Evolutionary conservation across 2,797 vertebrate species (phyloP), one percentile per base, ranked within the genome.

Genomic region (Semotilus atromaculatus): DNA sequence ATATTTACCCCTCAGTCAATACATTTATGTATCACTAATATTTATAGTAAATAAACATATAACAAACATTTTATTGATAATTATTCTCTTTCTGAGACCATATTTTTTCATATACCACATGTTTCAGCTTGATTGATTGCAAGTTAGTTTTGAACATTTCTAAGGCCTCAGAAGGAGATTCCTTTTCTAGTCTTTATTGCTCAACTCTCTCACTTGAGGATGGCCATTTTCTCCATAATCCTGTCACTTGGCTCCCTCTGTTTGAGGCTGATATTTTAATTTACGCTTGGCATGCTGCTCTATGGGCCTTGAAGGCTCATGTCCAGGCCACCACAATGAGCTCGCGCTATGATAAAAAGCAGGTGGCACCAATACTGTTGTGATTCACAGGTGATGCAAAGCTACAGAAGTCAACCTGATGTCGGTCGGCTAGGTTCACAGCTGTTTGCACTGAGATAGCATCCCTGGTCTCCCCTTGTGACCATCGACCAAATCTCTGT

Each of bases 181-280:
- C 34, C 31, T 78, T 83, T 29, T 60, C 62, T 13, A 58, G 82
- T 38, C 16, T 85, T 85, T 89, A 84, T 55, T 74, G 64, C 86
- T 89, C 85, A 70, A 84, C 89, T 85, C 84, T 75, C 85, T 91
- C 84, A 79, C 88, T 84, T 66, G 55, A 85, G 51, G 88, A 82
- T 89, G 88, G 88, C 90, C 90, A 88, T 93, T 91, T 88, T 83
- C 72, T 81, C 88, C 88, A 85, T 90, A 91, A 93, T 92, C 90
- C 91, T 90, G 90, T 92, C 92, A 92, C 90, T 90, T 84, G 74
- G 82, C 88, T 89, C 43, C 48, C 83, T 88, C 88, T 86, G 91
- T 92, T 90, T 87, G 85, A 92, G 85, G 81, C 87, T 91, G 89
- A 93, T 92, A 91, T 92, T 93, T 91, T 92, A 91, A 93, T 93